Base-by-base conservation (phyloP, 2,888 invertebrate species). In the Chrysodeixis includens region DNA sequence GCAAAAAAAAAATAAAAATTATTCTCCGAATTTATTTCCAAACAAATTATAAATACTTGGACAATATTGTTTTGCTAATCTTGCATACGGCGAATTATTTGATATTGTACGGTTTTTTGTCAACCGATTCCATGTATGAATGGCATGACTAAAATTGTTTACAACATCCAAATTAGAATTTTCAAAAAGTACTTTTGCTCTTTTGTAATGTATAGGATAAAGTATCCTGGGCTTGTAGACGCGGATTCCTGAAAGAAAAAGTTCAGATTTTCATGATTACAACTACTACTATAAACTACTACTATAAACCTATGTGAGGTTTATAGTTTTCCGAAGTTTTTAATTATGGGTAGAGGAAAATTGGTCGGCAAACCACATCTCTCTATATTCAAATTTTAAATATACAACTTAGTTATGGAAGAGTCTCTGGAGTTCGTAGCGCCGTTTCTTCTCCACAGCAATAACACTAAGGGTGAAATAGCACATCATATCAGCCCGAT, bases 51-150 rank as follows among this genome's bases (percentile, higher is more conserved):
- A 20, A 49, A 49, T 49, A 49, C 20, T 49, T 20, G 46, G 46
- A 49, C 46, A 49, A 49, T 8, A 49, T 20, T 12, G 18, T 49
- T 49, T 18, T 2, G 46, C 46, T 10, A 49, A 18, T 49, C 46
- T 49, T 49, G 4, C 16, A 49, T 49, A 49, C 20, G 46, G 18
- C 3, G 46, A 49, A 49, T 49, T 20, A 3, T 20, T 18, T 20
- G 20, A 10, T 49, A 49, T 49, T 20, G 46, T 18, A 9, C 6
- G 4, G 46, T 20, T 49, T 9, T 10, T 49, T 18, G 46, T 49
- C 46, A 49, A 49, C 9, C 20, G 46, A 49, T 49, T 49, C 46
- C 46, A 49, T 20, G 9, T 49, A 16, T 49, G 46, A 20, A 20
- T 3, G 9, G 46, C 18, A 20, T 49, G 20, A 20, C 18, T 20